A percentile compares a stretch with the other conserved stretches of the same genome.
These are phyloP conservation scores for Teleopsis dalmanni DNA, from an alignment of 1,140 invertebrate species.

Conservation along the genomic window DNA sequence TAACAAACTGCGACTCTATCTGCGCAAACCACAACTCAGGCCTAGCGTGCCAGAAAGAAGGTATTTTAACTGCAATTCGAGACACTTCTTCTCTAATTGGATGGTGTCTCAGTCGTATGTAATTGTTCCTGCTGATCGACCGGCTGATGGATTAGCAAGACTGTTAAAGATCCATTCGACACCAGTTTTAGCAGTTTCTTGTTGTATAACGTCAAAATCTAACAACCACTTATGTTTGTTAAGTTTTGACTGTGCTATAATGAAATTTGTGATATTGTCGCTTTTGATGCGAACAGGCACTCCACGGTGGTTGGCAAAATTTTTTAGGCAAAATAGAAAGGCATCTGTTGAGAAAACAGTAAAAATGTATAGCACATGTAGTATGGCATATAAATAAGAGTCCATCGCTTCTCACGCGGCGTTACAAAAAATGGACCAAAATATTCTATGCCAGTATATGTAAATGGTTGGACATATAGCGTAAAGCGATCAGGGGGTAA, in stretches of 20 bases:
- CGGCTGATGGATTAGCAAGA: constrained; percentile 4
- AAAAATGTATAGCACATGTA: not conserved
- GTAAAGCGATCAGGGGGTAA: not conserved
- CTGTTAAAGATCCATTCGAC: constrained; percentile 12
- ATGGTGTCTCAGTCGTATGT: no score
- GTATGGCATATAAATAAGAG: not conserved
- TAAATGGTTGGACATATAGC: not conserved
- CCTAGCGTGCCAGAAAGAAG: no score
- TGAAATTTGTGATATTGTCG: constrained; percentile 12
- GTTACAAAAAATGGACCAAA: not conserved
- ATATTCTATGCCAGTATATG: not conserved
- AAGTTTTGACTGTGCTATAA: not conserved
- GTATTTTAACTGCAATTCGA: no score
- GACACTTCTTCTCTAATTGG: no score
- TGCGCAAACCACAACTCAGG: no score
- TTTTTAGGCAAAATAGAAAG: constrained; percentile 9
- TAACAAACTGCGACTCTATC: no score
- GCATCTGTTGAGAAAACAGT: constrained; percentile 10
- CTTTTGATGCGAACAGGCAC: constrained; percentile 7
- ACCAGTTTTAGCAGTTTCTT: not conserved
- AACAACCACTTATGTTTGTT: not conserved
- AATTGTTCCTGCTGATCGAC: no score
- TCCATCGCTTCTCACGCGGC: not conserved
- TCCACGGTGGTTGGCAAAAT: constrained; percentile 5
- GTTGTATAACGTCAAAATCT: constrained; percentile 2